These are phyloP conservation scores for Rutpela maculata DNA, from an alignment of 2,888 invertebrate species.

Conservation along the genomic window DNA sequence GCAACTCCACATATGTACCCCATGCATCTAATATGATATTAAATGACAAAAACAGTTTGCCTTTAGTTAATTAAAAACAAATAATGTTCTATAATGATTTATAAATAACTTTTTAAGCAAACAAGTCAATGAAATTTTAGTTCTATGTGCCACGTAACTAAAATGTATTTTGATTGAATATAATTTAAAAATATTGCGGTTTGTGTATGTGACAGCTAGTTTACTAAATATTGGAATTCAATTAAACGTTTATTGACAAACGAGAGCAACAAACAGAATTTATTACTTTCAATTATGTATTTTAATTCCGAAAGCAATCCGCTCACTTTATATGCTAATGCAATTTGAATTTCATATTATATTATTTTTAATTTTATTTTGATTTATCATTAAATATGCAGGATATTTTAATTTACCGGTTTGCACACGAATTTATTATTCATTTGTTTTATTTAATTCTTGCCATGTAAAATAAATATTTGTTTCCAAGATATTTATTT, in stretches of 20 bases:
- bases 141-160: conserved; percentile 12
- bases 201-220: conserved; percentile 58
- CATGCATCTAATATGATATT: background rate
- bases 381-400: conserved; percentile 44
- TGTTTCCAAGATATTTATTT: background rate
- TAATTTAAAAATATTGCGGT: conserved; percentile 51
- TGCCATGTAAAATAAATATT: background rate
- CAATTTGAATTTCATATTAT: conserved; percentile 49
- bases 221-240: conserved; percentile 63
- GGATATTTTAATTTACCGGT: conserved; percentile 25
- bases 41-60: background rate
- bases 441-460: background rate
- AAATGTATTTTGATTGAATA: conserved; percentile 35
- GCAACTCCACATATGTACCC: too few relatives aligned
- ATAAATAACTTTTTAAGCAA: conserved; percentile 27
- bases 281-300: conserved; percentile 64
- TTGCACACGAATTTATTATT: background rate
- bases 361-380: conserved; percentile 45
- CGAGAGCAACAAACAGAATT: conserved; percentile 62
- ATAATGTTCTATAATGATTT: conserved; percentile 15
- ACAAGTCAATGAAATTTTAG: conserved; percentile 17
- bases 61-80: conserved; percentile 21
- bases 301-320: conserved; percentile 60
- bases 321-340: conserved; percentile 62
- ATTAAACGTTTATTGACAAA: conserved; percentile 65